Evolutionary conservation across 2,113 vertebrate genomes (phyloP).

Genomic region (Myodes glareolus): DNA sequence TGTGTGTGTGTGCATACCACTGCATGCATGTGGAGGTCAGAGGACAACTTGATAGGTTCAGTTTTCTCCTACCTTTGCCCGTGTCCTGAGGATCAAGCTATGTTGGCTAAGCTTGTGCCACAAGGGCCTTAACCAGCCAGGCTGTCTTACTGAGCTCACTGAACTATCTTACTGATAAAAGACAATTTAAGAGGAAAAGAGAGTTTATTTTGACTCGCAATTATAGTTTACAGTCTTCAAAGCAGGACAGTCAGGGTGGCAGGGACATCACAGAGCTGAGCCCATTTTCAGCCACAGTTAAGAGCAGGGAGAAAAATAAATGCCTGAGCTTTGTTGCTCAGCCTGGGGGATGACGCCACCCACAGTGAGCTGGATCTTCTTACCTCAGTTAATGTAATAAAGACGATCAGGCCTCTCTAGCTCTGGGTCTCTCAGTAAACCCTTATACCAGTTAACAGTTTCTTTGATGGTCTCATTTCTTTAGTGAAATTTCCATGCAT

Average conservation of each 20-base stretch:
- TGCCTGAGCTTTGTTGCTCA: background rate
- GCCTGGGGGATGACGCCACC: background rate
- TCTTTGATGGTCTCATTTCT: background rate
- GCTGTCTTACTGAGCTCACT: background rate
- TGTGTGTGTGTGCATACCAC: background rate
- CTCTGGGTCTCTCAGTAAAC: background rate
- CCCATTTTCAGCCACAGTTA: background rate
- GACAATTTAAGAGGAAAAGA: background rate
- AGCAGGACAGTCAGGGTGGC: background rate
- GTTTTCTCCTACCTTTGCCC: background rate
- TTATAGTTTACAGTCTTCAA: background rate
- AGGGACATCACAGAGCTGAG: background rate
- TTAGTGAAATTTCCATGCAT: background rate
- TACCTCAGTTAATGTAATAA: too few species aligned
- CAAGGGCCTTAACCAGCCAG: background rate
- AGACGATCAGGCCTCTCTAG: background rate
- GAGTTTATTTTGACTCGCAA: background rate
- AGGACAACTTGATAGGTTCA: background rate
- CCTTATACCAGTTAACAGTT: background rate
- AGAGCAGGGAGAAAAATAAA: background rate
- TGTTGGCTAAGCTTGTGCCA: background rate
- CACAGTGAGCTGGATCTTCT: background rate
- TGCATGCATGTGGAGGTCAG: background rate
- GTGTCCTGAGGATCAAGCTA: background rate
- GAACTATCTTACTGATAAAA: background rate